Conservation (phyloP, 23 tunicate species). For the Trididemnum miniatum region DNA sequence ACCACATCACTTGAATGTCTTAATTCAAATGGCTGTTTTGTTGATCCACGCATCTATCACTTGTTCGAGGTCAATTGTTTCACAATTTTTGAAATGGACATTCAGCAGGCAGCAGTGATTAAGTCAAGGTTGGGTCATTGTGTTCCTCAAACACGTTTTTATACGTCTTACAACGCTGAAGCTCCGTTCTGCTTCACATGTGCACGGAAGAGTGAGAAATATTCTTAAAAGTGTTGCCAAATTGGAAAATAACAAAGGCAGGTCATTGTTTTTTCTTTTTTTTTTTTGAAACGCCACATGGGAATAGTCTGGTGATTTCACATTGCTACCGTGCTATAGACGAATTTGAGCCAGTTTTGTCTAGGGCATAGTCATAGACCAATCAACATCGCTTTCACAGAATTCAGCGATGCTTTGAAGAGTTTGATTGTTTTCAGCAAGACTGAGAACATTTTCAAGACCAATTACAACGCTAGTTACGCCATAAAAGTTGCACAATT, state of each 20-base stretch:
- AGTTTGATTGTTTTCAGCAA: not conserved
- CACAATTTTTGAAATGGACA: constrained; percentile 6
- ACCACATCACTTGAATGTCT: not conserved
- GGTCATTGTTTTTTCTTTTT: not conserved
- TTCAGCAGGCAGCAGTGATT: constrained; percentile 16
- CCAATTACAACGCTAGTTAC: not conserved
- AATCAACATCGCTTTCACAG: not conserved
- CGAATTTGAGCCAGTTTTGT: not conserved
- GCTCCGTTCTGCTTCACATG: constrained; percentile 16
- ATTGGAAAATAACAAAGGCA: constrained; percentile 2
- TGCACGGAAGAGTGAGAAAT: not conserved
- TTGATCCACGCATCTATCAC: too few relatives aligned
- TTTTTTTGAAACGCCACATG: not conserved
- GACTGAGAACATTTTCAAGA: not conserved
- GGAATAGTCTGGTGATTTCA: not conserved
- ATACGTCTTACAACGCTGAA: too few relatives aligned
- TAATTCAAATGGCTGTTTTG: constrained; percentile 4
- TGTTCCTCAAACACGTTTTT: constrained; percentile 15
- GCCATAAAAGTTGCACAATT: not conserved
- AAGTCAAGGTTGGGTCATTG: too few relatives aligned
- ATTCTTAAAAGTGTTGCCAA: not conserved
- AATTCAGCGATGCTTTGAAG: not conserved
- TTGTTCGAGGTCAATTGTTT: constrained; percentile 3
- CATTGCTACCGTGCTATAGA: not conserved
- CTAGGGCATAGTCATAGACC: not conserved